phyloP scores from a whole-genome alignment of 2,797 vertebrate genomes.

The Agapornis canus region DNA sequence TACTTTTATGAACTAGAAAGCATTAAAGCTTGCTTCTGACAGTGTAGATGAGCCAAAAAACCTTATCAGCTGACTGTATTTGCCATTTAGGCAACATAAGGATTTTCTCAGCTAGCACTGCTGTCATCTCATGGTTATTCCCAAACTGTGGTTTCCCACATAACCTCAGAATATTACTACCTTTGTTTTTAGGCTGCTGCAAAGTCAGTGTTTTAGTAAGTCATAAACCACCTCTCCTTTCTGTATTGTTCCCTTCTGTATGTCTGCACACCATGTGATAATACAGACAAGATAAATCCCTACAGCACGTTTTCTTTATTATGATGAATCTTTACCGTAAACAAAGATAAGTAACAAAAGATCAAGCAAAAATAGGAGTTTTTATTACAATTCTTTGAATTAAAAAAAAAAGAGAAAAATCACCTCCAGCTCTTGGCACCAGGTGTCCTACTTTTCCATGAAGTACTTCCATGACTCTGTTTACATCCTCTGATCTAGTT shows the following conservation, averaged over 20 bases:
- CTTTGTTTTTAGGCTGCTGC: background rate
- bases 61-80: background rate
- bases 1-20: background rate
- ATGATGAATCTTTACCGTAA: background rate
- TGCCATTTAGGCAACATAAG: background rate
- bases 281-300: background rate
- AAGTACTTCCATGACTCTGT: constrained; percentile 73
- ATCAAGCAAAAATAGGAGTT: background rate
- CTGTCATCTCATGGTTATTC: background rate
- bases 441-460: constrained; percentile 81
- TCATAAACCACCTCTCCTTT: background rate
- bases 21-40: background rate
- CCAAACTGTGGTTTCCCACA: background rate
- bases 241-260: background rate
- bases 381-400: background rate
- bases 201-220: background rate
- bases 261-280: background rate
- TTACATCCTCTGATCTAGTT: constrained; percentile 45
- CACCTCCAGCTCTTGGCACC: constrained; percentile 79
- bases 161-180: background rate
- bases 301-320: background rate
- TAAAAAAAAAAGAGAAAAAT: background rate
- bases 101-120: background rate
- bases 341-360: background rate
- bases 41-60: background rate